Base-by-base conservation (phyloP, 2,113 vertebrate genomes). In the Beaufortia kweichowensis region DNA sequence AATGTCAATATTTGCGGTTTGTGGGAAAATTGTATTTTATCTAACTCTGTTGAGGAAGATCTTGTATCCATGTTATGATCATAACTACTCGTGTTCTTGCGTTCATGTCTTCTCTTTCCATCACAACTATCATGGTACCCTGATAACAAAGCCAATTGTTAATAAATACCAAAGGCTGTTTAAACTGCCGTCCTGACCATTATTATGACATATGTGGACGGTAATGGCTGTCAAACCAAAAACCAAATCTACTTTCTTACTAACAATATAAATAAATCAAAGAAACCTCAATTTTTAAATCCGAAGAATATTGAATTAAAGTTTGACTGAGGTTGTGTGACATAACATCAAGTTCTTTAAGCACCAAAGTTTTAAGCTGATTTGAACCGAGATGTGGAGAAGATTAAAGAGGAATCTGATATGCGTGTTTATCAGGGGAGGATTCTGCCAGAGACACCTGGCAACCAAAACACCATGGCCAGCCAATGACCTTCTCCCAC, bases 401-500 rank as follows among this genome's bases (percentile, higher is more conserved):
- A 31, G 62, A 61, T 69, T 43, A 53, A 68, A 82, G 21, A 76
- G 39, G 73, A 72, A 76, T 69, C n/a, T 69, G 26, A 66, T 74
- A 72, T 76, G 77, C 77, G 56, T 82, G 69, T 71, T 82, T 79
- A 82, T 82, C 81, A 48, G 66, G 23, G 61, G 55, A 79, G 74
- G 67, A 69, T 82, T 79, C 72, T 79, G 77, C 67, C 56, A 79
- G 67, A 79, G 76, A 79, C 67, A 82, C 81, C 77, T 82, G 81
- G 81, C 81, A 82, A 76, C 73, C 53, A 39, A 82, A 82, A 72
- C 60, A 35, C 46, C 12, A 23, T 82, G 81, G 73, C 73, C 77
- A 76, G 81, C 81, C 81, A 82, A 79, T 75, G 77, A 82, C 81
- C 81, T 82, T 79, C 81, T 82, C 81, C 81, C 73, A 82, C 81